Conservation (phyloP, 2,797 vertebrate genomes). For the Phyllotis vaccarum region DNA sequence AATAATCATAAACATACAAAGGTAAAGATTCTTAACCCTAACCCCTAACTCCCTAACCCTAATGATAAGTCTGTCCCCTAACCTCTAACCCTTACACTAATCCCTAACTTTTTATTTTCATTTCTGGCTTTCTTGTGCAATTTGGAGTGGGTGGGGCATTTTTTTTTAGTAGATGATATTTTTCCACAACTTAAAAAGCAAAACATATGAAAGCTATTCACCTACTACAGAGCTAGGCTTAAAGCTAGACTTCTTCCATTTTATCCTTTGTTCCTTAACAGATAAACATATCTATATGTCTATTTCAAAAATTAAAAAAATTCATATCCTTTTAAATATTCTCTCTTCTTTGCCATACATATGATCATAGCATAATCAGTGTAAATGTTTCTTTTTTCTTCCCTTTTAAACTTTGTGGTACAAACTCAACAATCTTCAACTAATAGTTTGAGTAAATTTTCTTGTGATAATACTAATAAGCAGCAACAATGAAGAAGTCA, state of each 20-base stretch:
- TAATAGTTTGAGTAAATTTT: constrained; percentile 14
- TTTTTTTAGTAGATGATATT: too few species aligned
- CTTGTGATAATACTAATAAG: constrained; percentile 54
- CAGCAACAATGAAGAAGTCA: constrained; percentile 57
- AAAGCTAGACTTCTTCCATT: background rate
- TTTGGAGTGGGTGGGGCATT: too few species aligned
- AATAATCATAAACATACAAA: background rate
- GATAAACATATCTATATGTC: too few species aligned
- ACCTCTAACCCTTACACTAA: background rate
- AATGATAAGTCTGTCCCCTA: background rate
- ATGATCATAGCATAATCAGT: background rate
- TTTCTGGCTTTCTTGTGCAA: too few species aligned
- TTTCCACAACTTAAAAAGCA: too few species aligned
- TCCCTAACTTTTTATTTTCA: background rate
- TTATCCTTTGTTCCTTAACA: too few species aligned
- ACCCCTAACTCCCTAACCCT: background rate
- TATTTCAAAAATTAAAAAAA: background rate
- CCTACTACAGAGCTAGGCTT: too few species aligned
- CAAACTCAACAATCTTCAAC: constrained; percentile 41
- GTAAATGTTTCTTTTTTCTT: background rate
- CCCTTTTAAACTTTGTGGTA: background rate
- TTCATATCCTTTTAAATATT: background rate
- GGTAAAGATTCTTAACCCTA: background rate
- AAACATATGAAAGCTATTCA: too few species aligned
- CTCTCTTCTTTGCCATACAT: background rate